Percentiles rank a stretch among this genome's conserved stretches.
Conservation (phyloP, 2,797 vertebrate genomes). For the Hirundo rustica region DNA sequence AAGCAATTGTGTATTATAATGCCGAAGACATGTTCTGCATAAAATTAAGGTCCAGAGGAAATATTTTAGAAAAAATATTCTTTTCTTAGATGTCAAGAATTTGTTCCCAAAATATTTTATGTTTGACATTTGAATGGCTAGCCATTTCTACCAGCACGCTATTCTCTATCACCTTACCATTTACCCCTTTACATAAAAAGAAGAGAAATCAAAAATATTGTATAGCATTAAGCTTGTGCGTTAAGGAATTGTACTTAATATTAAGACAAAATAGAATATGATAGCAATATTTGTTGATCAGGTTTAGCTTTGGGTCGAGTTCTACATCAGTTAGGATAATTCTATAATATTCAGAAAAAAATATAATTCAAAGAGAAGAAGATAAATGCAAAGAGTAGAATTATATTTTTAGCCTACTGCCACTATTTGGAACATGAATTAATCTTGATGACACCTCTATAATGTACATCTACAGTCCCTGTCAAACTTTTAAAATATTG, state of each 20-base stretch:
- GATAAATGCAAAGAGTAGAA: not conserved
- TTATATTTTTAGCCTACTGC: not conserved
- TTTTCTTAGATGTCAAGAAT: not conserved
- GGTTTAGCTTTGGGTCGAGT: not conserved
- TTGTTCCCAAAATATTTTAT: not conserved
- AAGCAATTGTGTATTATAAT: not conserved
- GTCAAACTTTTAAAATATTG: not conserved
- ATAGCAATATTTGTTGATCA: not conserved
- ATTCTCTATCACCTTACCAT: not conserved
- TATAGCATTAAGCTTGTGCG: fast-evolving
- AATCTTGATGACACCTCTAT: not conserved
- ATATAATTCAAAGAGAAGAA: not conserved
- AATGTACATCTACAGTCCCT: not conserved
- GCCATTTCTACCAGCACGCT: fast-evolving
- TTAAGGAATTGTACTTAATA: not conserved
- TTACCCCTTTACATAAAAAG: not conserved
- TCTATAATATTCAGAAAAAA: not conserved
- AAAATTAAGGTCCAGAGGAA: not conserved
- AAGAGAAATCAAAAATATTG: not conserved
- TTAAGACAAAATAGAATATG: not conserved
- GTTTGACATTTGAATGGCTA: not conserved
- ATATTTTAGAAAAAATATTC: not conserved
- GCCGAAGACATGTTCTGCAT: not conserved
- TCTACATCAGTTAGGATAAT: not conserved
- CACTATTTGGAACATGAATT: not conserved